A percentile compares a stretch with the other conserved stretches of the same genome.
These are phyloP conservation scores for Aromia moschata DNA, from an alignment of 2,888 invertebrate genomes.

Conservation along the genomic window DNA sequence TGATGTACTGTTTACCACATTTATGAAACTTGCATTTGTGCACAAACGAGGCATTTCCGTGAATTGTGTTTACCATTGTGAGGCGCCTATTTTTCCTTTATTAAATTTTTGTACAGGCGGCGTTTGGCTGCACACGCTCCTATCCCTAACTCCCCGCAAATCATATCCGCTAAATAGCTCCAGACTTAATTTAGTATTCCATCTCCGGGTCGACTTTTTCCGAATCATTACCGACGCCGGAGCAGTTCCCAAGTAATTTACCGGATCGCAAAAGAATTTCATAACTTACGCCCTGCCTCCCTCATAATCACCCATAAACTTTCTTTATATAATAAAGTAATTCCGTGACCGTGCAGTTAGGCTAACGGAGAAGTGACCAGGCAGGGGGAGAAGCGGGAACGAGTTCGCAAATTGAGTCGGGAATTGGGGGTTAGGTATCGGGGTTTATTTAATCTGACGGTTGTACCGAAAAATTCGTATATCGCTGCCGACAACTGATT, in stretches of 20 bases:
- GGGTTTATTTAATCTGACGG: too few relatives aligned
- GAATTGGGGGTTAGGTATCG: too few relatives aligned
- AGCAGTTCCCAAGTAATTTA: slow-evolving; percentile 50
- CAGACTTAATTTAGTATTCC: slow-evolving; percentile 27
- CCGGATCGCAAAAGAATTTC: slow-evolving; percentile 28
- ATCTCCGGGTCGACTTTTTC: slow-evolving; percentile 26
- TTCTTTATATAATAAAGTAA: slow-evolving; percentile 16
- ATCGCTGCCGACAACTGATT: too few relatives aligned
- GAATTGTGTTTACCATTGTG: too few relatives aligned
- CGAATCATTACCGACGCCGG: slow-evolving; percentile 26
- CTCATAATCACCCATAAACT: slow-evolving; percentile 10
- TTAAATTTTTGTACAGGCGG: slow-evolving; percentile 24
- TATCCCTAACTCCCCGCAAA: slow-evolving; percentile 9
- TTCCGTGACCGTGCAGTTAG: slow-evolving; percentile 6
- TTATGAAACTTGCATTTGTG: too few relatives aligned
- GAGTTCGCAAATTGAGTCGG: too few relatives aligned
- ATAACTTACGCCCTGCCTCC: slow-evolving; percentile 22
- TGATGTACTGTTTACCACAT: too few relatives aligned
- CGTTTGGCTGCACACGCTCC: slow-evolving; percentile 9
- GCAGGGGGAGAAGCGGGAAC: too few relatives aligned
- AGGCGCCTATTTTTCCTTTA: not conserved
- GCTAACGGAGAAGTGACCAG: slow-evolving; percentile 7
- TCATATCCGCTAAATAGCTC: slow-evolving; percentile 24
- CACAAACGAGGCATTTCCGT: too few relatives aligned
- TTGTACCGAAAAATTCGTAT: too few relatives aligned